These are phyloP conservation scores for Dynastes maya DNA, from an alignment of 2,888 invertebrate species.

Conservation along the genomic window DNA sequence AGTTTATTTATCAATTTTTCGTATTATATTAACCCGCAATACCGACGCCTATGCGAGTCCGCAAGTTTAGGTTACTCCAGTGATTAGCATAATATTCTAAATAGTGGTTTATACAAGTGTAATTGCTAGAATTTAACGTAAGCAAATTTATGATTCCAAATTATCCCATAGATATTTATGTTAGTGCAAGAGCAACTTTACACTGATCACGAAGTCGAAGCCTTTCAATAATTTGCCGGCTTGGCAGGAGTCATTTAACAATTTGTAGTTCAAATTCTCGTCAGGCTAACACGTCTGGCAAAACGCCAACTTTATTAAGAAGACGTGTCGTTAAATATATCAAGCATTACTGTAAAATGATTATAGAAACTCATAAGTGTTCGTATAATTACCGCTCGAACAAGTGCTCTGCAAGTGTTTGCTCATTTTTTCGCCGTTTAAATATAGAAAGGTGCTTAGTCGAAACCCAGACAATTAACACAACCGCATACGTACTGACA, in stretches of 20 bases:
- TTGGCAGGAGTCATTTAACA: constrained; percentile 1
- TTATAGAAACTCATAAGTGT: constrained; percentile 23
- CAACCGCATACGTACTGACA: not conserved
- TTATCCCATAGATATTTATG: not conserved
- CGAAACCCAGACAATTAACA: constrained; percentile 19
- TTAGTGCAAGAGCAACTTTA: too few relatives aligned
- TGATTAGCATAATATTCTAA: too few relatives aligned
- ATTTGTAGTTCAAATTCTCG: constrained; percentile 21
- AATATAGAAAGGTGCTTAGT: constrained; percentile 25
- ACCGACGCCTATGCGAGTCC: too few relatives aligned
- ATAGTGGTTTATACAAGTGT: too few relatives aligned
- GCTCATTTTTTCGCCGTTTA: constrained; percentile 24
- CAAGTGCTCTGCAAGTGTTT: constrained; percentile 18
- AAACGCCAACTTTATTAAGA: constrained; percentile 33
- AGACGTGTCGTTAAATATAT: constrained; percentile 34
- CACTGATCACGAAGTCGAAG: too few relatives aligned
- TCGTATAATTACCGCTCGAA: constrained; percentile 21
- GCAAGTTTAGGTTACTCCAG: too few relatives aligned
- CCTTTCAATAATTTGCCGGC: not conserved
- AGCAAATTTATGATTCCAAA: too few relatives aligned
- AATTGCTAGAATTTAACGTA: too few relatives aligned
- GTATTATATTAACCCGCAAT: too few relatives aligned
- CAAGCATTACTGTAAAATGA: constrained; percentile 27
- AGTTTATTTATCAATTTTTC: too few relatives aligned
- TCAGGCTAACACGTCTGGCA: constrained; percentile 20